Percentiles rank a stretch among this genome's conserved stretches.
These are phyloP conservation scores for Rhabdornis inornatus DNA, from an alignment of 2,113 vertebrate species.

Conservation along the genomic window DNA sequence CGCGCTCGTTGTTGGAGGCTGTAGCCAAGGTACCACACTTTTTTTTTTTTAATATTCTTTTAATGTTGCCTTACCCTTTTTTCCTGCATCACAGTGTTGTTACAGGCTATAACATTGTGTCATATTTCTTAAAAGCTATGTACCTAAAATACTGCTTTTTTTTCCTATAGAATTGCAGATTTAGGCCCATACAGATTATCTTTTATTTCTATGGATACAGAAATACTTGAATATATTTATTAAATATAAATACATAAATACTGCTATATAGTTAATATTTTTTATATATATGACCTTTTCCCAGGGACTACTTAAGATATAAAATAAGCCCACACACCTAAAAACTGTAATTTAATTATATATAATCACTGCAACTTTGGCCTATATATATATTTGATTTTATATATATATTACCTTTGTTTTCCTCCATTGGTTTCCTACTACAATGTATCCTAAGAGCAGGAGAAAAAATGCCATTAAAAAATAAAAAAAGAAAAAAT, in stretches of 20 bases:
- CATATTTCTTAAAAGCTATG: not conserved
- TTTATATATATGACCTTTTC: not conserved
- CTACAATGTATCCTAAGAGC: conserved; percentile 33
- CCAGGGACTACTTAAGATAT: not conserved
- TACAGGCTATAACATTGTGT: not conserved
- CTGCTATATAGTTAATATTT: not conserved
- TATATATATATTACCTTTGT: conserved; percentile 39
- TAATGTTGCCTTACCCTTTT: not conserved
- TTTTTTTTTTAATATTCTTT: not conserved
- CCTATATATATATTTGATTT: not conserved
- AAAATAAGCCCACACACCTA: not conserved
- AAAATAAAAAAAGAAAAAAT: not conserved
- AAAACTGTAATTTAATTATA: not conserved
- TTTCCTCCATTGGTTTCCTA: conserved; percentile 41
- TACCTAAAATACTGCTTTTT: not conserved
- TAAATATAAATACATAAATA: not conserved
- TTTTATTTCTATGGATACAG: not conserved
- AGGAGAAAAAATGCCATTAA: not conserved
- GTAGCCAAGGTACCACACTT: not conserved
- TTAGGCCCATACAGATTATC: not conserved
- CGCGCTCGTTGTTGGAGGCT: not conserved
- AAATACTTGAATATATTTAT: not conserved
- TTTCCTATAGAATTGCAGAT: not conserved
- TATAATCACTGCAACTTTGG: not conserved
- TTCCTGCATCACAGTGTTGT: not conserved